Percentiles rank a stretch among this genome's conserved stretches.
These are phyloP conservation scores for Tupiocoris notatus DNA, from an alignment of 2,888 invertebrate species.

Conservation along the genomic window DNA sequence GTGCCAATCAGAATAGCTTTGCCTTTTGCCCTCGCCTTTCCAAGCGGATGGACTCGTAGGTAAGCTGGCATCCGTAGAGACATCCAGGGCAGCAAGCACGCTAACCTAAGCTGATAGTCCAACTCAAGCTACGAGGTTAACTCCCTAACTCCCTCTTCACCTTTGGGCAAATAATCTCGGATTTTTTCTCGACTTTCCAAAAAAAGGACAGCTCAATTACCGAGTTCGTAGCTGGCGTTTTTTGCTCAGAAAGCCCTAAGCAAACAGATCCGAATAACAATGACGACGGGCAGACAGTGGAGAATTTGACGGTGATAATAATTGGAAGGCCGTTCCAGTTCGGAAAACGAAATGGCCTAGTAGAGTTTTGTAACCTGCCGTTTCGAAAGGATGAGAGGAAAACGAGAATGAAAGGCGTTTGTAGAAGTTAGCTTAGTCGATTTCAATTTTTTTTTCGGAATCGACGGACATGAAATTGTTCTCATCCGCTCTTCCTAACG, in stretches of 20 bases:
- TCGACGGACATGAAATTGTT: no score
- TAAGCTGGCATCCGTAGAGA: background rate
- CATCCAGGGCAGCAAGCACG: no score
- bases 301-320: conserved; percentile 8
- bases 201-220: conserved; percentile 30
- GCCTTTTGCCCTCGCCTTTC: conserved; percentile 8
- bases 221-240: background rate
- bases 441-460: no score
- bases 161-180: conserved; percentile 26
- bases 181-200: conserved; percentile 16
- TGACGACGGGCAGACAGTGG: background rate
- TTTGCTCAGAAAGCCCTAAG: conserved; percentile 5
- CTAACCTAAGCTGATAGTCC: background rate
- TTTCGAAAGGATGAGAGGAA: no score
- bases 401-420: no score
- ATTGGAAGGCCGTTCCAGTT: background rate
- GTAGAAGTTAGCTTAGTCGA: no score
- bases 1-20: conserved; percentile 32
- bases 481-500: no score
- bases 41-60: background rate
- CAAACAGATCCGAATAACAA: conserved; percentile 8
- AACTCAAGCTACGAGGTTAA: background rate
- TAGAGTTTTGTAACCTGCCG: background rate
- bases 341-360: background rate
- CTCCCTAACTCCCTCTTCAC: conserved; percentile 21